A percentile compares a stretch with the other conserved stretches of the same genome.
Evolutionary conservation across 1,140 invertebrate species (phyloP).

Genomic region (Holotrichia oblita): DNA sequence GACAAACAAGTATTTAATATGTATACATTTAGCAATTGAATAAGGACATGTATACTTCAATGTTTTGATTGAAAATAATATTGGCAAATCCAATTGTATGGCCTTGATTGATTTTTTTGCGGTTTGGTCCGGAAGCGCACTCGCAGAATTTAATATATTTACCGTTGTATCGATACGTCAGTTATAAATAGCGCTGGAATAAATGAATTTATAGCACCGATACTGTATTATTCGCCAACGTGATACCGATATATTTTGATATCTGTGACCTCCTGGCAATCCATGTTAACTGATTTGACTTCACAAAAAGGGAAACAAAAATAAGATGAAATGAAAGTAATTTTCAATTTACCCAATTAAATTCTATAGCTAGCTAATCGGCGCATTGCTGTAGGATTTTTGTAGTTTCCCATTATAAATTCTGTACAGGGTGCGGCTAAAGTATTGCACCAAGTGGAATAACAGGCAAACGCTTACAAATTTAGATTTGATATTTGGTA

Average conservation of each 20-base stretch:
- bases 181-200: background rate
- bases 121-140: background rate
- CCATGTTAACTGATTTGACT: background rate
- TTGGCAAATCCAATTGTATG: background rate
- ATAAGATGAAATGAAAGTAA: too few relatives aligned
- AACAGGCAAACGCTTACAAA: too few relatives aligned
- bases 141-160: conserved; percentile 3
- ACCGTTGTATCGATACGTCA: background rate
- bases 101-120: background rate
- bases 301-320: background rate
- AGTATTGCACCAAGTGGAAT: too few relatives aligned
- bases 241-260: background rate
- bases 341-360: too few relatives aligned
- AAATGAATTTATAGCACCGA: background rate
- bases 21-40: background rate
- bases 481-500: too few relatives aligned
- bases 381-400: too few relatives aligned
- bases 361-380: too few relatives aligned
- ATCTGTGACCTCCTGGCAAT: background rate
- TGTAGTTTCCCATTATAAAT: too few relatives aligned
- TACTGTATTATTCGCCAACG: background rate
- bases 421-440: too few relatives aligned
- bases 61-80: background rate
- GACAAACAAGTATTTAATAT: background rate
- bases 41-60: background rate